Evolutionary conservation across 2,888 invertebrate genomes (phyloP).

Genomic region (Nowickia ferox): DNA sequence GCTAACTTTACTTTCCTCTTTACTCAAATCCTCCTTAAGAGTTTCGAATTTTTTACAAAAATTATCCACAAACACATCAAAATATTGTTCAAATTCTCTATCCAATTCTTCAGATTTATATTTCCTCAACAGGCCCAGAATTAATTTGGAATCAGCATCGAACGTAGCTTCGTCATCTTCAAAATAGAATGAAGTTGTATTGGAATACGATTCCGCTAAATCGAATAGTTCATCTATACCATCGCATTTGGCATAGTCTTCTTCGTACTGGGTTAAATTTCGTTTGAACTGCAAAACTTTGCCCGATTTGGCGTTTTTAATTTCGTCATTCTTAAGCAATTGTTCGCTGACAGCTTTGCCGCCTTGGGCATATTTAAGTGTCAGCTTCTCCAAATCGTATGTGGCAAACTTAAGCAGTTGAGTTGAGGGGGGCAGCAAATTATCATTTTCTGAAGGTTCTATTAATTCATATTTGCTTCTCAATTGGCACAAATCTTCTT

Average conservation of each 20-base stretch:
- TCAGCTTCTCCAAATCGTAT: slow-evolving; percentile 47
- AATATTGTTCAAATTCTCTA: slow-evolving; percentile 58
- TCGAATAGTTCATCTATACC: slow-evolving; percentile 57
- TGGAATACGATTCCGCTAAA: slow-evolving; percentile 62
- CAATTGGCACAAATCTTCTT: slow-evolving; percentile 35
- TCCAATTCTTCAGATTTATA: slow-evolving; percentile 66
- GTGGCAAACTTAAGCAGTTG: slow-evolving; percentile 50
- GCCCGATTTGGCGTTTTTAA: neutral
- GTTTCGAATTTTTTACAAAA: slow-evolving; percentile 45
- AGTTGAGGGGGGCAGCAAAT: slow-evolving; percentile 17
- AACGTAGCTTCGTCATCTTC: slow-evolving; percentile 18
- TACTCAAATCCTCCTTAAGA: slow-evolving; percentile 18
- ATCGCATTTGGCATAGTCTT: slow-evolving; percentile 32
- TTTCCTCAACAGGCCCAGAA: slow-evolving; percentile 38
- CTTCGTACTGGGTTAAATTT: slow-evolving; percentile 63
- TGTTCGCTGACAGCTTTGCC: slow-evolving; percentile 55
- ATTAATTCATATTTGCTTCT: slow-evolving; percentile 15
- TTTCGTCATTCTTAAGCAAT: slow-evolving; percentile 51
- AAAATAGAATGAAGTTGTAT: slow-evolving; percentile 63
- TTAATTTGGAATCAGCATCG: slow-evolving; percentile 34
- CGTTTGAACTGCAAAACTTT: slow-evolving; percentile 36
- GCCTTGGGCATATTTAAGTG: slow-evolving; percentile 44
- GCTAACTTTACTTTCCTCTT: slow-evolving; percentile 20
- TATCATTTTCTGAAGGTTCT: slow-evolving; percentile 28
- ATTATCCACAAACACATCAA: slow-evolving; percentile 52